phyloP scores from a whole-genome alignment of 2,797 vertebrate species.

The Pangasius macronema region DNA sequence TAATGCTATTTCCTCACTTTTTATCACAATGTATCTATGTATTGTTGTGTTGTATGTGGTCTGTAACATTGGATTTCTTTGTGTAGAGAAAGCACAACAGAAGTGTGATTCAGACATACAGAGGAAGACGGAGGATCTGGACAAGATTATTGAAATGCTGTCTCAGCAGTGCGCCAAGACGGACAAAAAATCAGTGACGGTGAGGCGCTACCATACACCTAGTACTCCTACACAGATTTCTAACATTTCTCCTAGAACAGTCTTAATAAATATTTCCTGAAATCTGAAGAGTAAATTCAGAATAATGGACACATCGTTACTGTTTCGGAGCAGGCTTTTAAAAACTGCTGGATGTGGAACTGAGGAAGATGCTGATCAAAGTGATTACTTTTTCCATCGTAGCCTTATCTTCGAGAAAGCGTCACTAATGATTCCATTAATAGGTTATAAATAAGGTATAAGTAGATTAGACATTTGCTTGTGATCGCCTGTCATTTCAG shows the following conservation, averaged over 20 bases:
- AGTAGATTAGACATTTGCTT: not conserved
- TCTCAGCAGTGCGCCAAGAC: conserved; percentile 74
- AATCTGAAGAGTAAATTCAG: not conserved
- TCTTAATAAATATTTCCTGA: not conserved
- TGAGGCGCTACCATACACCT: not conserved
- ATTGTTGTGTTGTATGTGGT: not conserved
- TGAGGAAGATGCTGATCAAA: not conserved
- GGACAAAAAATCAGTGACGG: conserved; percentile 58
- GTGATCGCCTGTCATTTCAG: too few species aligned
- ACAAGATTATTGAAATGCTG: conserved; percentile 72
- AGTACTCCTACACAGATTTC: not conserved
- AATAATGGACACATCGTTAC: not conserved
- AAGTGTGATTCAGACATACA: conserved; percentile 68
- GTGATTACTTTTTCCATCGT: not conserved
- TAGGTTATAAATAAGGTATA: too few species aligned
- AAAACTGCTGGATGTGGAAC: not conserved
- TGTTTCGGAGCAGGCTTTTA: not conserved
- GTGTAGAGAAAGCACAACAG: conserved; percentile 71
- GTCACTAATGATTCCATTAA: too few species aligned
- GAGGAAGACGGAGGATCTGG: conserved; percentile 72
- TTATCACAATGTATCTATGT: not conserved
- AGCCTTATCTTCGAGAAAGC: too few species aligned
- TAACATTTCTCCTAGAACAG: too few species aligned
- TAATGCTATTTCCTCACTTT: not conserved
- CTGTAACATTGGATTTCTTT: not conserved